Conservation (phyloP, 2,113 vertebrate genomes). For the Equus przewalskii region DNA sequence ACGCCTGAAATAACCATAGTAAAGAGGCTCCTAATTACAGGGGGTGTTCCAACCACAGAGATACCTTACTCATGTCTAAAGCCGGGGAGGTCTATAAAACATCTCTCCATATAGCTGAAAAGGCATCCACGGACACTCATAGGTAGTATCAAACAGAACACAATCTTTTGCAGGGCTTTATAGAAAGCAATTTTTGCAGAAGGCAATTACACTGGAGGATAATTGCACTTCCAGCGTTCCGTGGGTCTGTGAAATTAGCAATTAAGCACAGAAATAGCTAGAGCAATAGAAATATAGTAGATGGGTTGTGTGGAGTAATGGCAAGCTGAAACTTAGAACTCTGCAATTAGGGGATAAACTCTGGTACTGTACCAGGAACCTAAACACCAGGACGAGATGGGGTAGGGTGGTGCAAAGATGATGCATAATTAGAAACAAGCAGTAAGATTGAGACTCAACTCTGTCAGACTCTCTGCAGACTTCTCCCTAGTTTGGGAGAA, state of each 20-base stretch:
- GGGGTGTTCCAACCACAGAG: neutral
- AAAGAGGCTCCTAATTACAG: conserved; percentile 5
- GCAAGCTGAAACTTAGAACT: conserved; percentile 8
- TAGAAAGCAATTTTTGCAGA: conserved; percentile 52
- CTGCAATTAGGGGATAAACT: neutral
- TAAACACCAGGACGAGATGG: neutral
- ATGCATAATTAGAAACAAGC: neutral
- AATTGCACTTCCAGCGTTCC: conserved; percentile 6
- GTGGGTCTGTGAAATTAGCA: conserved; percentile 67
- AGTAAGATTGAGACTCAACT: neutral
- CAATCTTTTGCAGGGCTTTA: conserved; percentile 37
- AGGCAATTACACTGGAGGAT: neutral
- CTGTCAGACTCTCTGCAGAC: neutral
- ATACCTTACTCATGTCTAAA: conserved; percentile 20
- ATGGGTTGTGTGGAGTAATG: neutral
- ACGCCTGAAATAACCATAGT: neutral
- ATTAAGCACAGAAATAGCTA: conserved; percentile 36
- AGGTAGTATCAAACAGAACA: conserved; percentile 21
- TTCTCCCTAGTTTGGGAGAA: neutral
- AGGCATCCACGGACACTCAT: neutral
- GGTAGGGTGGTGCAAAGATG: neutral
- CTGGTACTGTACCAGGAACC: neutral
- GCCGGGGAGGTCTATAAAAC: neutral
- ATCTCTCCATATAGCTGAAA: neutral
- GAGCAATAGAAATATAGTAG: conserved; percentile 34